Conservation (phyloP, 2,888 invertebrate species). For the Morpho helenor region DNA sequence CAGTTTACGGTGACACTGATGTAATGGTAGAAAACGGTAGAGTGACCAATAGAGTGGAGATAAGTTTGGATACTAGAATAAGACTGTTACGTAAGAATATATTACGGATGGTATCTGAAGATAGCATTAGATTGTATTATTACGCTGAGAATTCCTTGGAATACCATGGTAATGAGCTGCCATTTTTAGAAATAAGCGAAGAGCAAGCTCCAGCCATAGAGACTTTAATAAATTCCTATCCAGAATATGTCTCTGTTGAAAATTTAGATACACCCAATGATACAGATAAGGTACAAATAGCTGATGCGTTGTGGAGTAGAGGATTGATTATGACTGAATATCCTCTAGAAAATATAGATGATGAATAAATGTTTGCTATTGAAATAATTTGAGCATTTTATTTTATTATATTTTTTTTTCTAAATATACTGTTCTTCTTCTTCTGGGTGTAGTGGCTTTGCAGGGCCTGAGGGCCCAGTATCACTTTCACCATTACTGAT, state of each 20-base stretch:
- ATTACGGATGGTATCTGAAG: slow-evolving; percentile 82
- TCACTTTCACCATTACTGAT: no score
- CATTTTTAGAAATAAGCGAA: slow-evolving; percentile 83
- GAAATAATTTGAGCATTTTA: background rate
- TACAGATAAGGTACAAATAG: slow-evolving; percentile 81
- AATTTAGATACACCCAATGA: slow-evolving; percentile 83
- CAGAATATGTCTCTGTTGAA: slow-evolving; percentile 85
- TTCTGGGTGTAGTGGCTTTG: no score
- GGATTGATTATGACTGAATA: slow-evolving; percentile 87
- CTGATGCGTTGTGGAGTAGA: slow-evolving; percentile 89
- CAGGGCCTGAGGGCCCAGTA: no score
- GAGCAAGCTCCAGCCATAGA: slow-evolving; percentile 84
- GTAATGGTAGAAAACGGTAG: slow-evolving; percentile 80
- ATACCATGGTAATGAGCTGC: slow-evolving; percentile 89
- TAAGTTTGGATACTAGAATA: slow-evolving; percentile 82
- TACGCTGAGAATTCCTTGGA: slow-evolving; percentile 91
- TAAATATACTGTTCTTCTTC: no score
- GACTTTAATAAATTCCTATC: slow-evolving; percentile 85
- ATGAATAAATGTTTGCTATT: slow-evolving; percentile 43
- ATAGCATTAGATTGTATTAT: slow-evolving; percentile 85
- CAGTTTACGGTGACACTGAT: slow-evolving; percentile 86
- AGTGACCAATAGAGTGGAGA: slow-evolving; percentile 82
- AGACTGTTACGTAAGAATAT: slow-evolving; percentile 79
- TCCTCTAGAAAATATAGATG: slow-evolving; percentile 73
- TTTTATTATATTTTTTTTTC: background rate